Evolutionary conservation across 2,113 vertebrate genomes (phyloP).

Genomic region (Mustela nigripes): DNA sequence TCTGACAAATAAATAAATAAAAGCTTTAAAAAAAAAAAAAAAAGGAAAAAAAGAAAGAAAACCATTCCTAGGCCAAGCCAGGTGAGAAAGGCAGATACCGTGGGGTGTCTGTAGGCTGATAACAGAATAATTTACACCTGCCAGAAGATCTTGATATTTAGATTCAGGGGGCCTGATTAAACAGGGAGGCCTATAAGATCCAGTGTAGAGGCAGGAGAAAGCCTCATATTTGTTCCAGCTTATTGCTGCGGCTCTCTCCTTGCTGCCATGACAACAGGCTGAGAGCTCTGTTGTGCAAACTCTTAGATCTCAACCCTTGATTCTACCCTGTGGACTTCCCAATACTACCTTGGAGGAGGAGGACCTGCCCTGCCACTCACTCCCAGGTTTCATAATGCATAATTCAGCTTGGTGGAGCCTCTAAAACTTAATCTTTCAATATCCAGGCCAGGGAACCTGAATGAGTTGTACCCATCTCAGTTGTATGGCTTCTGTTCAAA

Average conservation of each 20-base stretch:
- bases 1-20: no score
- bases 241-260: not conserved
- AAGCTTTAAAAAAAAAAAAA: no score
- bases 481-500: not conserved
- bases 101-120: not conserved
- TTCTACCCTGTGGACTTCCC: not conserved
- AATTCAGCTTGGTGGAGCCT: not conserved
- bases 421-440: slow-evolving; percentile 6
- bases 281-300: not conserved
- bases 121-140: slow-evolving; percentile 14
- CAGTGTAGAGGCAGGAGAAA: not conserved
- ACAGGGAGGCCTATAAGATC: not conserved
- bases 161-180: not conserved
- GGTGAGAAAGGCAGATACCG: not conserved
- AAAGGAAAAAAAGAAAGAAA: not conserved
- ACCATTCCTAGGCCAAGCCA: not conserved
- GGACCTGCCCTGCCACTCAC: not conserved
- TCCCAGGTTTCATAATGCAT: not conserved
- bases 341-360: not conserved
- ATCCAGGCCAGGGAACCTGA: not conserved
- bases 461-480: not conserved
- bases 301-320: not conserved
- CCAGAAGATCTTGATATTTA: not conserved
- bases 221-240: not conserved
- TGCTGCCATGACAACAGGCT: not conserved